Base-by-base conservation (phyloP, 2,113 vertebrate species). In the Fulica atra region DNA sequence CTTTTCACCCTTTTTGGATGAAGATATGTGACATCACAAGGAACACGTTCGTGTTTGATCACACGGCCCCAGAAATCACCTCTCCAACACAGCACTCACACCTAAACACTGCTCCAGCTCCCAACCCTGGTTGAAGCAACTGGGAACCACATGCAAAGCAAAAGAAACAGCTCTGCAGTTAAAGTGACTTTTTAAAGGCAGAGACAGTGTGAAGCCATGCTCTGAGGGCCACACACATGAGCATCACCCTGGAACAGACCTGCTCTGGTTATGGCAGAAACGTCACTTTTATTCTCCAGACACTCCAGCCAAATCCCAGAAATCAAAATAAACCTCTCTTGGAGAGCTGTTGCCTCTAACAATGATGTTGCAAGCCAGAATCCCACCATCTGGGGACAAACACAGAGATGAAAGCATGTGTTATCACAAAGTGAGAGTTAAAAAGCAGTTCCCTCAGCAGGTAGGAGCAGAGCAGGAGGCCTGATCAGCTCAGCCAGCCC, bases 21-120 rank as follows among this genome's bases (percentile, higher is more conserved):
- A 72, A 60, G 44, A 33, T 8, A 21, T 0, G 0, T 0, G 2
- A 28, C 18, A 40, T 3, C 4, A 0, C 51, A 61, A 54, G 44
- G 46, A 35, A 65, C 28, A 16, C 16, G 10, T 18, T 50, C 13
- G 6, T 3, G 2, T 50, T 25, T 11, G 33, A 36, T 16, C 3
- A 2, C 2, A 2, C 38, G 72, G 79, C 6, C 12, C 12, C 53
- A 18, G 72, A 33, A 66, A 48, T 29, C 24, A 10, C 60, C 54
- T 83, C 59, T 66, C 16, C 46, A 54, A 1, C 5, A 14, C 31
- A 81, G 51, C 2, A 0, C 42, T 73, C 18, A 44, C 38, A 53
- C 38, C 19, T 56, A 60, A 88, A 48, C 8, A 21, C 19, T 87
- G 44, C 42, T 73, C 38, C 50, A 59, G 38, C 36, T 91, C 69